Evolutionary conservation across 2,888 invertebrate genomes (phyloP), one percentile per base, ranked within the genome.

Genomic region (Volucella inanis): DNA sequence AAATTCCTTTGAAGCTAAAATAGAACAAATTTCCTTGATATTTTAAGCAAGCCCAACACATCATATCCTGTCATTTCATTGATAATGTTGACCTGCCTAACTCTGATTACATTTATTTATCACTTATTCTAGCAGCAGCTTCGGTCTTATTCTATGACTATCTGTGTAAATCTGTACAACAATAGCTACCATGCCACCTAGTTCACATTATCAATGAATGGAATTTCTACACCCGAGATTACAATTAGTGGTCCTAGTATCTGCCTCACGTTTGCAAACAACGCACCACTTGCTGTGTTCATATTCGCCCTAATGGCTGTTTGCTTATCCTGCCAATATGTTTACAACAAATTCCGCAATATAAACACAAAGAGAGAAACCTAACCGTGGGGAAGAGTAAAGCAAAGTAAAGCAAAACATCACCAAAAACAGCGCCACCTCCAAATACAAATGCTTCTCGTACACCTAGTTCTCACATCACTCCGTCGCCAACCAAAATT

Each of bases 281-380:
- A 77, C 45, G 39, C 68, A 68, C 57, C 79, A 18, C 52, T 70
- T 43, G 70, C 61, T 62, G 71, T 61, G 54, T 71, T 75, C 71
- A 67, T 80, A 79, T 80, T 71, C 71, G 65, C 71, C 80, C 80
- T 67, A 84, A 80, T 84, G 65, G 70, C 80, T 75, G 75, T 80
- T 80, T 84, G 75, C 84, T 75, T 84, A 84, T 84, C 84, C 80
- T 67, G 70, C 75, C 84, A 84, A 84, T 84, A 80, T 84, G 84
- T 84, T 84, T 75, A 80, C 84, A 80, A 62, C 80, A 76, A 84
- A 76, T 84, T 84, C 75, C 80, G 47, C 61, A 84, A 79, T 70
- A 79, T 79, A 84, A 84, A 84, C 84, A 84, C 74, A 47, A 50
- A 22, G 22, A 22, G 22, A 22, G 22, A 22, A 22, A 22, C 22